A percentile compares a stretch with the other conserved stretches of the same genome.
Evolutionary conservation across 2,113 vertebrate species (phyloP).

Genomic region (Raja brachyura): DNA sequence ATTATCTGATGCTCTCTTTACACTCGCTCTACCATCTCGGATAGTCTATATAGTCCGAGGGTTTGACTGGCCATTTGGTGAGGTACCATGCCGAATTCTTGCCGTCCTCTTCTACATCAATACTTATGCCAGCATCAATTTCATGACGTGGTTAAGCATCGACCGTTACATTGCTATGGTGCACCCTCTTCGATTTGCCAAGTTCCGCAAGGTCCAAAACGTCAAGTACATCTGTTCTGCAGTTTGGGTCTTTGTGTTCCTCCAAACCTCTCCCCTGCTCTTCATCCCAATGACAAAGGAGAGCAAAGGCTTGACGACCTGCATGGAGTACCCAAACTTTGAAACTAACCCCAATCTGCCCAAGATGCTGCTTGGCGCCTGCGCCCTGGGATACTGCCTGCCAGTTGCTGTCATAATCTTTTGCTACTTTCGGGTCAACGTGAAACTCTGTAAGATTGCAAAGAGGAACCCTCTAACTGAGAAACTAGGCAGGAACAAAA

Average conservation of each 20-base stretch:
- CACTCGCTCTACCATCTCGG: conserved; percentile 63
- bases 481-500: conserved; percentile 52
- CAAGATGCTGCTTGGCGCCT: conserved; percentile 61
- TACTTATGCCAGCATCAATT: conserved; percentile 69
- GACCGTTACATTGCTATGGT: conserved; percentile 75
- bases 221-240: conserved; percentile 56
- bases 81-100: conserved; percentile 61
- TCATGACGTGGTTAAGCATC: conserved; percentile 73
- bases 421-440: conserved; percentile 64
- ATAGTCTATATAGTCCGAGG: conserved; percentile 65
- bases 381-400: conserved; percentile 59
- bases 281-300: conserved; percentile 51
- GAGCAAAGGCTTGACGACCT: conserved; percentile 54
- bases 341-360: conserved; percentile 55
- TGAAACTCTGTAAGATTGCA: conserved; percentile 59
- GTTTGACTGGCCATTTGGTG: conserved; percentile 74
- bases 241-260: conserved; percentile 62
- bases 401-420: conserved; percentile 62
- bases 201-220: conserved; percentile 49
- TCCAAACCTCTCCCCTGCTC: conserved; percentile 61
- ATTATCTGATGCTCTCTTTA: conserved; percentile 68
- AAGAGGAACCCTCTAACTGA: conserved; percentile 55
- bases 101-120: conserved; percentile 69
- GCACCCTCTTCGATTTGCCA: conserved; percentile 51
- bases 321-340: conserved; percentile 71